These are phyloP conservation scores for Pipistrellus nathusii DNA, from an alignment of 2,797 vertebrate species.

Conservation along the genomic window DNA sequence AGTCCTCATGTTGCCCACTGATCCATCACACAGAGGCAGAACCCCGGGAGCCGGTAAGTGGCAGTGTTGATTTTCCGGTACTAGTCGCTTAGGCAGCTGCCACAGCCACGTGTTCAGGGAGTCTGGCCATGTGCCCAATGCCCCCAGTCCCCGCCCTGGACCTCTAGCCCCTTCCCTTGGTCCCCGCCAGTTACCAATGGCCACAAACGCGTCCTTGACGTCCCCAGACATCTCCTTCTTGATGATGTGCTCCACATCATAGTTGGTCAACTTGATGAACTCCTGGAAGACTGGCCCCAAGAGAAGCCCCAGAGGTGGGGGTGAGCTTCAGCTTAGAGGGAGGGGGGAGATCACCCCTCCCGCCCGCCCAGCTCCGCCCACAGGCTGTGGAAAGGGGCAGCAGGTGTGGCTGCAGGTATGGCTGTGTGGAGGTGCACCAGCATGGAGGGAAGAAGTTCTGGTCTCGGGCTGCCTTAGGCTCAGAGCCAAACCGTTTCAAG, in stretches of 20 bases:
- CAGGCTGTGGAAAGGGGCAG: background rate
- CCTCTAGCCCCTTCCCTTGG: background rate
- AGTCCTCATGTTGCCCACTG: background rate
- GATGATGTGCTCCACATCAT: slow-evolving; percentile 96
- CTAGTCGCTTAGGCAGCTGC: background rate
- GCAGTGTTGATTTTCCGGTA: background rate
- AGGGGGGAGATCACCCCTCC: background rate
- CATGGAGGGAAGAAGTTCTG: background rate
- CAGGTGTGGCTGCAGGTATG: background rate
- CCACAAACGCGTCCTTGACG: slow-evolving; percentile 93
- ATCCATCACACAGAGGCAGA: background rate
- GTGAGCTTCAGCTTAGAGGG: background rate
- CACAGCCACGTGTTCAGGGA: background rate
- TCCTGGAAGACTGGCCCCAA: slow-evolving; percentile 95
- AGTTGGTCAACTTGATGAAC: slow-evolving; percentile 95
- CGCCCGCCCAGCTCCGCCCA: background rate
- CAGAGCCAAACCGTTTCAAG: background rate
- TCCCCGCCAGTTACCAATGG: slow-evolving; percentile 91
- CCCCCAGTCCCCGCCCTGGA: accelerated
- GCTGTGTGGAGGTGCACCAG: background rate
- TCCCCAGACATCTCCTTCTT: slow-evolving; percentile 98
- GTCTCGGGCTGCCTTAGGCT: background rate
- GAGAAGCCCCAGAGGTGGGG: background rate
- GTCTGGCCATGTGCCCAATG: background rate
- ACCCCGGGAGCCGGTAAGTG: background rate